Conservation (phyloP, 2,888 invertebrate genomes). For the Athalia circularis region DNA sequence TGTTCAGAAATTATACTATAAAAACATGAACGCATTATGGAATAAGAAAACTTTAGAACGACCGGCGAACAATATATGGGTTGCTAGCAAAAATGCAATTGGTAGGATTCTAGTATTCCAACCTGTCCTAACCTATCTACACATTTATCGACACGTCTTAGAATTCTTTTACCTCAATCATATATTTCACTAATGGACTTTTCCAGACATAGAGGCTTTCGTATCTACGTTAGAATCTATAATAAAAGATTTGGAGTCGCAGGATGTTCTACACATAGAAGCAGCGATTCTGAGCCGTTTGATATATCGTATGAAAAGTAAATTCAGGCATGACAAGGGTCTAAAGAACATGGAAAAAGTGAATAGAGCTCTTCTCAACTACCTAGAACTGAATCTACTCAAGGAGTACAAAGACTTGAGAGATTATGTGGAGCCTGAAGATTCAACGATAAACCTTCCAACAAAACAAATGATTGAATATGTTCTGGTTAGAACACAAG, state of each 20-base stretch:
- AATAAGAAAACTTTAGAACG: constrained; percentile 62
- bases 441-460: constrained; percentile 74
- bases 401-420: constrained; percentile 71
- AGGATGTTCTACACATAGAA: constrained; percentile 76
- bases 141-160: background rate
- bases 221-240: constrained; percentile 52
- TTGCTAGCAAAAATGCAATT: constrained; percentile 54
- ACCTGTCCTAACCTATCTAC: background rate
- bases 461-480: constrained; percentile 79
- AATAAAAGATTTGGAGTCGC: constrained; percentile 63
- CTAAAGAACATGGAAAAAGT: constrained; percentile 77
- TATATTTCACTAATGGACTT: constrained; percentile 55
- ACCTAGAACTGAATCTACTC: constrained; percentile 74
- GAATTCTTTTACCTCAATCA: background rate
- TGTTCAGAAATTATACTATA: too few relatives aligned
- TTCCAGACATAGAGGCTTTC: constrained; percentile 59
- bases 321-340: constrained; percentile 78
- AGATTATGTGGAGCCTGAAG: constrained; percentile 58
- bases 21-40: constrained; percentile 64
- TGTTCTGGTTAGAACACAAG: constrained; percentile 76
- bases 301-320: constrained; percentile 78
- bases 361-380: constrained; percentile 76
- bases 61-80: constrained; percentile 63
- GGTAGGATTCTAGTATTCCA: constrained; percentile 54
- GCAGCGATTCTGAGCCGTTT: constrained; percentile 77